Conservation (phyloP, 2,113 vertebrate species). For the Shinisaurus crocodilurus region DNA sequence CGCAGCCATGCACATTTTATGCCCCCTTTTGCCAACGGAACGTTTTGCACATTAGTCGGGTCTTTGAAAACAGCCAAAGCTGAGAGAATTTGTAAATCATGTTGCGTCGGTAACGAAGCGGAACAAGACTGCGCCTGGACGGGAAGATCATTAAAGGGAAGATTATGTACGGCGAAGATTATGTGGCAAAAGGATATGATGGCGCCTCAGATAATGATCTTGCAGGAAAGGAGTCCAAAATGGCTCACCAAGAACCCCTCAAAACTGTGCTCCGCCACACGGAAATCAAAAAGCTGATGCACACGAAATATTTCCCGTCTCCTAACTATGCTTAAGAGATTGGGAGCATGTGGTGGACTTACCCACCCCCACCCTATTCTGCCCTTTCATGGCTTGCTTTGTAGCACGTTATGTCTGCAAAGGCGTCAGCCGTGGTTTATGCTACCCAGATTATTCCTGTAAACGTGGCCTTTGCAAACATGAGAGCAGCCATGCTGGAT, state of each 20-base stretch:
- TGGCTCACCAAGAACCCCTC: background rate
- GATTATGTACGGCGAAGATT: background rate
- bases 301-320: background rate
- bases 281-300: background rate
- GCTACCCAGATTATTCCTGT: too few species aligned
- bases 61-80: background rate
- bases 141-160: background rate
- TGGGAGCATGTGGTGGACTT: too few species aligned
- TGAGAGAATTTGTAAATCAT: background rate
- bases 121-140: background rate
- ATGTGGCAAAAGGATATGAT: background rate
- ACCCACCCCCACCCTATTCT: background rate
- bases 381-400: too few species aligned
- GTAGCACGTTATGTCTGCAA: too few species aligned
- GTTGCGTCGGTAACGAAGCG: background rate
- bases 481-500: too few species aligned
- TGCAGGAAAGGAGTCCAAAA: background rate
- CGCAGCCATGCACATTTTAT: background rate
- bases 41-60: background rate
- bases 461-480: too few species aligned
- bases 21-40: background rate
- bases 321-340: too few species aligned
- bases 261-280: background rate
- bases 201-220: background rate
- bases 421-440: too few species aligned